phyloP scores from a whole-genome alignment of 2,888 invertebrate species.

The Callyntrura sp. region DNA sequence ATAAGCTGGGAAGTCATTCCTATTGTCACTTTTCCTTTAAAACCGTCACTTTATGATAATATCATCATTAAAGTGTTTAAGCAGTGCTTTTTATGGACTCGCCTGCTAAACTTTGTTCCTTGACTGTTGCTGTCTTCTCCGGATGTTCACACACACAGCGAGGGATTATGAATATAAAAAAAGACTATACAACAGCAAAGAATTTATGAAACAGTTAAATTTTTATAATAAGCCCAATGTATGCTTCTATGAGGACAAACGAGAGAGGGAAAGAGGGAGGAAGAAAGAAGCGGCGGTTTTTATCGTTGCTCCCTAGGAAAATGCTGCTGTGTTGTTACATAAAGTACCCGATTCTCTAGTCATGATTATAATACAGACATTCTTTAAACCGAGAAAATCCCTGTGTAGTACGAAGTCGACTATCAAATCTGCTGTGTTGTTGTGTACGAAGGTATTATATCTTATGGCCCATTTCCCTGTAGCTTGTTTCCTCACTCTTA shows the following conservation, averaged over 20 bases:
- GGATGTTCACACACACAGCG: not conserved
- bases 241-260: no score
- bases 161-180: slow-evolving; percentile 26
- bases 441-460: not conserved
- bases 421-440: not conserved
- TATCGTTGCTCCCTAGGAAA: not conserved
- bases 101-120: slow-evolving; percentile 5
- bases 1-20: no score
- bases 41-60: slow-evolving; percentile 56
- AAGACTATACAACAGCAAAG: slow-evolving; percentile 31
- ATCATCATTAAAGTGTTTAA: slow-evolving; percentile 58
- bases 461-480: slow-evolving; percentile 26
- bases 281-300: not conserved
- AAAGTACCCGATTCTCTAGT: not conserved
- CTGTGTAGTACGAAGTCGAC: no score
- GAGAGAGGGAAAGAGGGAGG: no score
- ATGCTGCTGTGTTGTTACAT: slow-evolving; percentile 8
- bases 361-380: no score
- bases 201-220: slow-evolving; percentile 79
- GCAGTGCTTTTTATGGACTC: slow-evolving; percentile 47
- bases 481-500: slow-evolving; percentile 24
- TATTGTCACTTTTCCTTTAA: slow-evolving; percentile 48
- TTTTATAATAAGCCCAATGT: slow-evolving; percentile 68
- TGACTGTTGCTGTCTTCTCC: slow-evolving; percentile 20
- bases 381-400: no score